Percentiles rank a stretch among this genome's conserved stretches.
Evolutionary conservation across 2,113 vertebrate species (phyloP).

Genomic region (Tragelaphus imberbis): DNA sequence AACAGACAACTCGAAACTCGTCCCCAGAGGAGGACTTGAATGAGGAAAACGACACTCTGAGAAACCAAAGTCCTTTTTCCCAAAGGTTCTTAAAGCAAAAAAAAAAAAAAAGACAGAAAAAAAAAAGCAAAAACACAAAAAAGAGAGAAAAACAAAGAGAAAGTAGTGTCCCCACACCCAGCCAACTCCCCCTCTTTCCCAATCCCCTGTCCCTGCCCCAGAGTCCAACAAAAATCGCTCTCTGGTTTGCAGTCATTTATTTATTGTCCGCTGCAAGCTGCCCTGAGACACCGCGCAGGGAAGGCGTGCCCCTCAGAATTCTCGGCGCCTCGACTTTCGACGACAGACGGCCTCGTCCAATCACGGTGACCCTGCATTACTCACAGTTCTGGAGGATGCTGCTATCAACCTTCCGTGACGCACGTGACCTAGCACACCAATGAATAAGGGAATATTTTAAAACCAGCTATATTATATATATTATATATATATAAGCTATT

Average conservation of each 20-base stretch:
- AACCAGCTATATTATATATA: conserved; percentile 89
- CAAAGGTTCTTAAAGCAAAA: conserved; percentile 77
- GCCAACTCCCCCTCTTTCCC: not conserved
- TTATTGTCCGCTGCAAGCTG: conserved; percentile 80
- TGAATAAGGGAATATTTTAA: conserved; percentile 89
- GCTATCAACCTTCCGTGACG: conserved; percentile 84
- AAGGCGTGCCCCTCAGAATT: conserved; percentile 76
- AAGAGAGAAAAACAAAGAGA: not conserved
- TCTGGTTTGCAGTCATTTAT: conserved; percentile 82
- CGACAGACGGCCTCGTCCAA: conserved; percentile 83
- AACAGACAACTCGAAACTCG: conserved; percentile 77
- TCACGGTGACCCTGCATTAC: conserved; percentile 81
- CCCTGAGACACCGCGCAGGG: conserved; percentile 76
- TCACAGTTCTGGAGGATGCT: conserved; percentile 86
- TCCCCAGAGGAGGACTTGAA: conserved; percentile 76
- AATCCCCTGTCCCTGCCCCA: conserved; percentile 20
- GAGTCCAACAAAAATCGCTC: conserved; percentile 74
- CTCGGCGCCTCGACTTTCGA: conserved; percentile 77
- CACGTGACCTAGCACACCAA: conserved; percentile 86
- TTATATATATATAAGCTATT: conserved; percentile 90
- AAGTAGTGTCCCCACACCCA: not conserved
- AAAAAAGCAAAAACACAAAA: not conserved
- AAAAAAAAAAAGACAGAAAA: not conserved
- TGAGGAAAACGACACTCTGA: conserved; percentile 52
- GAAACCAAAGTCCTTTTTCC: conserved; percentile 82